phyloP scores from a whole-genome alignment of 1,140 invertebrate species.

The Linepithema humile region DNA sequence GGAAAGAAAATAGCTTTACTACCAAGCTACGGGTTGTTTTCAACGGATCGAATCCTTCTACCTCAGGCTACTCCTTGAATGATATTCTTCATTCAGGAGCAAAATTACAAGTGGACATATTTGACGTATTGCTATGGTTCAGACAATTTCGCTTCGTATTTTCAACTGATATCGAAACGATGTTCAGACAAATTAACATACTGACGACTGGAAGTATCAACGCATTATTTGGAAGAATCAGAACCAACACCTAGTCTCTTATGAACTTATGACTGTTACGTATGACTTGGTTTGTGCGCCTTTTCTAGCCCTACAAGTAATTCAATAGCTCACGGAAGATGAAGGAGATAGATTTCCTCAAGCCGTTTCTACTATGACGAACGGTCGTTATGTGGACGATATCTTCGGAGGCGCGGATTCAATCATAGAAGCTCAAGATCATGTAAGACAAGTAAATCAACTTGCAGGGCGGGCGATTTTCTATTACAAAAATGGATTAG shows the following conservation, averaged over 20 bases:
- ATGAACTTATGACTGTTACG: neutral
- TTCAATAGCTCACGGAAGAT: neutral
- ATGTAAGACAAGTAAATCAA: neutral
- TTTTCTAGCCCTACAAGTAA: neutral
- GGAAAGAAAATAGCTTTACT: neutral
- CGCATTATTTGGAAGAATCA: neutral
- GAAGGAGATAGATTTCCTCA: neutral
- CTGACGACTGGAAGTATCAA: neutral
- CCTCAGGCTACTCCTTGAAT: neutral
- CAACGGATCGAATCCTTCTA: neutral
- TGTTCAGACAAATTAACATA: neutral
- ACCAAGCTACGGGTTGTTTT: constrained; percentile 2
- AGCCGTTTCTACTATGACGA: neutral
- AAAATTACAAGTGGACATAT: neutral
- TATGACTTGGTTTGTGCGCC: no score
- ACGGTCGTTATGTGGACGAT: neutral
- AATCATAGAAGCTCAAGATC: no score
- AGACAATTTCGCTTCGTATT: neutral
- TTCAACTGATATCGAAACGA: neutral
- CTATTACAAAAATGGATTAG: neutral
- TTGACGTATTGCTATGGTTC: neutral
- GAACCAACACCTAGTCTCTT: neutral
- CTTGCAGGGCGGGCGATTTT: neutral
- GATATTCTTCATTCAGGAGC: neutral
- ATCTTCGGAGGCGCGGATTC: neutral